A percentile compares a stretch with the other conserved stretches of the same genome.
phyloP scores from a whole-genome alignment of 92 coral and sea anemone genomes.

The Epizoanthus scotinus region DNA sequence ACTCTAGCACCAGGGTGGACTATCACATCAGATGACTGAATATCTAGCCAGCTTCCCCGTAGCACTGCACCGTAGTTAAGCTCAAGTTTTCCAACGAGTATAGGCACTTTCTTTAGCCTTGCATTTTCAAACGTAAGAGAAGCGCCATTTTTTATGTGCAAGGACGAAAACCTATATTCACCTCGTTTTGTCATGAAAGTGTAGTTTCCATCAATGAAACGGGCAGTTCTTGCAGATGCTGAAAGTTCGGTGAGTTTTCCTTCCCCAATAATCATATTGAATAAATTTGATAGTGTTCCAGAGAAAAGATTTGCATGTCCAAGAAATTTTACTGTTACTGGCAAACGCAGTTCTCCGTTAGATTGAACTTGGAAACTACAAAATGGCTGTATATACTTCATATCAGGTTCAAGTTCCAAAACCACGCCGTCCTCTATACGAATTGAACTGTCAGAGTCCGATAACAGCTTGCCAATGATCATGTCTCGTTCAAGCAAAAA shows the following conservation, averaged over 20 bases:
- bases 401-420: conserved; percentile 46
- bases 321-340: conserved; percentile 63
- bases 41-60: conserved; percentile 63
- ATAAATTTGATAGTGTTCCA: conserved; percentile 66
- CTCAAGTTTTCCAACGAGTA: conserved; percentile 60
- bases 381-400: conserved; percentile 39
- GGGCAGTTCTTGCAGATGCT: conserved; percentile 68
- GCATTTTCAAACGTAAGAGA: conserved; percentile 60
- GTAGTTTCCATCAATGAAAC: conserved; percentile 68
- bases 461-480: conserved; percentile 45
- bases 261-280: conserved; percentile 64
- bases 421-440: conserved; percentile 52
- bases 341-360: conserved; percentile 64
- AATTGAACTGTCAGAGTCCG: conserved; percentile 50
- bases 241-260: conserved; percentile 49
- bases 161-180: conserved; percentile 64
- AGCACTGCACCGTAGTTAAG: conserved; percentile 62
- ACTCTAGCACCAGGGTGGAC: conserved; percentile 68
- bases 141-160: conserved; percentile 57
- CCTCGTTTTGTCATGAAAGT: conserved; percentile 72
- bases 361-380: conserved; percentile 63
- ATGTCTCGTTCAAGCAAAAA: conserved; percentile 47
- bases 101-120: conserved; percentile 50
- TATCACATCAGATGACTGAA: conserved; percentile 47
- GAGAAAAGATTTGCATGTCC: conserved; percentile 57